A percentile compares a stretch with the other conserved stretches of the same genome.
Conservation (phyloP, 2,113 vertebrate genomes). For the Microcebus tavaratra region DNA sequence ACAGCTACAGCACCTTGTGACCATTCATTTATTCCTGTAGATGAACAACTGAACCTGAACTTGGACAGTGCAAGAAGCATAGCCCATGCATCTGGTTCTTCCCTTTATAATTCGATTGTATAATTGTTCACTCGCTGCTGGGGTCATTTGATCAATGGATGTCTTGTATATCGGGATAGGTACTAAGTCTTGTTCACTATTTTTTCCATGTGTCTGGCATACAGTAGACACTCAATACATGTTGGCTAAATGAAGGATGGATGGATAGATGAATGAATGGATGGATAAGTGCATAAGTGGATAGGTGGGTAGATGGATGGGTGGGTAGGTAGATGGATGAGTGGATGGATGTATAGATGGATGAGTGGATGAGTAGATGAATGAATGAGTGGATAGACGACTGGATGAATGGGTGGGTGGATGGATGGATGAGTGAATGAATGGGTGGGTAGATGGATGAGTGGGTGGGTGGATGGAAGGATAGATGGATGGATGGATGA, state of each 20-base stretch:
- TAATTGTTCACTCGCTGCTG: too few relatives aligned
- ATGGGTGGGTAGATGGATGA: background rate
- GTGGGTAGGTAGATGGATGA: background rate
- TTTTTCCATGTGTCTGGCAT: background rate
- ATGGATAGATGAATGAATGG: background rate
- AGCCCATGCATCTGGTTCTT: background rate
- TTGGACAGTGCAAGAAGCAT: background rate
- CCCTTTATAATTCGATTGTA: background rate
- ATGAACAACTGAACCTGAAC: background rate
- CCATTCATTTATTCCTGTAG: background rate
- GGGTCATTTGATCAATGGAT: background rate
- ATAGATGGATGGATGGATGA: fast-evolving
- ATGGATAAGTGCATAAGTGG: background rate
- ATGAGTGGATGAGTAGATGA: too few relatives aligned
- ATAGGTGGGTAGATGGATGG: background rate
- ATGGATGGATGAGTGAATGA: background rate
- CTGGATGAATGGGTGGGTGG: background rate
- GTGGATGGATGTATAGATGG: too few relatives aligned
- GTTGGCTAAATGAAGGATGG: too few relatives aligned
- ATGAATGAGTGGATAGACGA: too few relatives aligned
- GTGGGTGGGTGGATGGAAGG: background rate
- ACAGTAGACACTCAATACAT: background rate
- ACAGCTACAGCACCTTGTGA: background rate
- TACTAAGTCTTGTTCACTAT: background rate
- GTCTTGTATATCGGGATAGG: too few relatives aligned